Evolutionary conservation across 2,888 invertebrate species (phyloP).

Genomic region (Drosophila paucipuncta): DNA sequence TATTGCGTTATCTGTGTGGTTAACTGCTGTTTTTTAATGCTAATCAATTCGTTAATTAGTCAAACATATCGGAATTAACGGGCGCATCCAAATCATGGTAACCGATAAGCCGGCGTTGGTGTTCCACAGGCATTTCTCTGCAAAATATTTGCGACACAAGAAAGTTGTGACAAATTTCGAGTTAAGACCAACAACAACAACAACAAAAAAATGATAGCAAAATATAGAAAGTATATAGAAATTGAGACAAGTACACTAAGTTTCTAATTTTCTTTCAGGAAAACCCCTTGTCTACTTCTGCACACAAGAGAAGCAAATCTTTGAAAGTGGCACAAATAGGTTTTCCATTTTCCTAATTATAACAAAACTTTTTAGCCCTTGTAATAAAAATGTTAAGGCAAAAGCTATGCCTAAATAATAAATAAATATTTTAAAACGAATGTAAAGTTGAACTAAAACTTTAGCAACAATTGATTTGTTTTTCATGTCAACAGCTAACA

Average conservation of each 20-base stretch:
- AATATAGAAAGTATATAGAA: constrained; percentile 39
- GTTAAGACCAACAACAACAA: constrained; percentile 65
- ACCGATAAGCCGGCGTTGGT: constrained; percentile 92
- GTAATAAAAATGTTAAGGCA: not conserved
- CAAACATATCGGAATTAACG: constrained; percentile 91
- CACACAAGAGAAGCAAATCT: not conserved
- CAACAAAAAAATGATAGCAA: constrained; percentile 44
- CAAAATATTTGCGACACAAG: constrained; percentile 86
- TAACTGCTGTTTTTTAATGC: constrained; percentile 39
- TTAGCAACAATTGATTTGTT: not conserved
- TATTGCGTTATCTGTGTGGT: constrained; percentile 30
- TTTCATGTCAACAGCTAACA: not conserved
- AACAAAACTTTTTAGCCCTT: not conserved
- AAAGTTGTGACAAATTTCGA: constrained; percentile 79
- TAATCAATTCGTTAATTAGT: constrained; percentile 74
- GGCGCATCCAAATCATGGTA: constrained; percentile 97
- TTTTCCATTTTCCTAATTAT: not conserved
- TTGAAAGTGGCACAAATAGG: not conserved
- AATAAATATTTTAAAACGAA: not conserved
- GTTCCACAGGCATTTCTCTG: constrained; percentile 89
- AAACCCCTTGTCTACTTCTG: not conserved
- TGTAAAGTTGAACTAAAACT: not conserved
- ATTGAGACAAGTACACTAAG: constrained; percentile 17
- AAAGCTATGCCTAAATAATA: not conserved
- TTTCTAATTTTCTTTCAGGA: not conserved